Evolutionary conservation across 1,140 invertebrate species (phyloP).

Genomic region (Saccostrea echinata): DNA sequence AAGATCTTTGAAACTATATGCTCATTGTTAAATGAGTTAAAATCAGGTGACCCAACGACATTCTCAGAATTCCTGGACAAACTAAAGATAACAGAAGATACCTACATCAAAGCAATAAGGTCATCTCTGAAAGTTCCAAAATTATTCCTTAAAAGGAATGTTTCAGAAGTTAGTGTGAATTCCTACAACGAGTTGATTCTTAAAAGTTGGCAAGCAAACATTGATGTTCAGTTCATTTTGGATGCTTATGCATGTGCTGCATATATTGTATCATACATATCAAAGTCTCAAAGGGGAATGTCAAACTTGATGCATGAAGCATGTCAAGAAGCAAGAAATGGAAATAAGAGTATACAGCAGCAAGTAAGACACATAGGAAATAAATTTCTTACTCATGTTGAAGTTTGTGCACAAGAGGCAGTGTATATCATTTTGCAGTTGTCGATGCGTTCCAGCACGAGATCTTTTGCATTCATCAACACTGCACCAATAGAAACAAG

Average conservation of each 20-base stretch:
- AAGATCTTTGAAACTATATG: background rate
- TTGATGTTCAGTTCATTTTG: too few relatives aligned
- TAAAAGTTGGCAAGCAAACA: constrained; percentile 61
- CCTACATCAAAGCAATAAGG: constrained; percentile 55
- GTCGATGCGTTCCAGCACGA: constrained; percentile 45
- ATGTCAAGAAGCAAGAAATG: constrained; percentile 51
- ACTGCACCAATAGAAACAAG: constrained; percentile 56
- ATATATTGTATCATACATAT: constrained; percentile 58
- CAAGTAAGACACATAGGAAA: constrained; percentile 54
- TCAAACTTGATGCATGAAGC: constrained; percentile 50
- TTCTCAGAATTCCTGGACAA: constrained; percentile 56
- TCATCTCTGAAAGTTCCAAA: constrained; percentile 55
- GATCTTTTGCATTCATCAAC: constrained; percentile 60
- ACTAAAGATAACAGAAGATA: constrained; percentile 50
- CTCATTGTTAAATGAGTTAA: constrained; percentile 32
- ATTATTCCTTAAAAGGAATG: constrained; percentile 59
- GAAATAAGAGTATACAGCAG: constrained; percentile 52
- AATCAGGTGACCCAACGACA: constrained; percentile 39
- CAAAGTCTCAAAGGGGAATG: constrained; percentile 58
- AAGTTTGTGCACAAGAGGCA: constrained; percentile 60
- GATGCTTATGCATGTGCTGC: constrained; percentile 55
- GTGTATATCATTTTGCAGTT: constrained; percentile 61
- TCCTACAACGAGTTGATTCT: constrained; percentile 49
- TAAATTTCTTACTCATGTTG: constrained; percentile 57
- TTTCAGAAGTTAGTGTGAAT: constrained; percentile 56